Conservation (phyloP, 2,797 vertebrate species). For the Acomys russatus region DNA sequence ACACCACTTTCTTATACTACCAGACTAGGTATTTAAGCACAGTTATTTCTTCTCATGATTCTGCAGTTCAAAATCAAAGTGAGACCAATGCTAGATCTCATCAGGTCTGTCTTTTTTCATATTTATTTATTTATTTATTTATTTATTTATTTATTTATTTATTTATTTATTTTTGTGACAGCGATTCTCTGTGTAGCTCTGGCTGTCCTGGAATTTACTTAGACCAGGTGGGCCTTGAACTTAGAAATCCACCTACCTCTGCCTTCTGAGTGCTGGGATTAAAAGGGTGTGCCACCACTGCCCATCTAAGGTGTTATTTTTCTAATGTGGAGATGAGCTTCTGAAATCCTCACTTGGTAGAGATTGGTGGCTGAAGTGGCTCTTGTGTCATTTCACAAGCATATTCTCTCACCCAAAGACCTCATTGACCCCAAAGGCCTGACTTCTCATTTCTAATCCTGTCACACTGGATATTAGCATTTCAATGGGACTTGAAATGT, state of each 20-base stretch:
- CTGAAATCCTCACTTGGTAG: not conserved
- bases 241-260: not conserved
- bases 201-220: not conserved
- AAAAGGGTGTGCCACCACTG: not conserved
- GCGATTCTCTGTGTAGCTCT: not conserved
- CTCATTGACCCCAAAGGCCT: not conserved
- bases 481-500: not conserved
- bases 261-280: not conserved
- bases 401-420: not conserved
- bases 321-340: too few relatives aligned
- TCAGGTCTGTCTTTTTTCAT: not conserved
- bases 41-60: not conserved
- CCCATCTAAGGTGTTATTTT: not conserved
- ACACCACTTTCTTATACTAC: too few relatives aligned
- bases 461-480: not conserved
- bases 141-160: too few relatives aligned
- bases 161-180: not conserved
- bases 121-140: too few relatives aligned
- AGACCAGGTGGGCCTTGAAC: not conserved
- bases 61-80: not conserved
- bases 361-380: too few relatives aligned
- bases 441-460: not conserved
- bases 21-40: not conserved
- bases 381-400: not conserved
- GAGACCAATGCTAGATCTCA: not conserved